A percentile compares a stretch with the other conserved stretches of the same genome.
phyloP scores from a whole-genome alignment of 2,888 invertebrate species.

The Oxyscelio sp. region DNA sequence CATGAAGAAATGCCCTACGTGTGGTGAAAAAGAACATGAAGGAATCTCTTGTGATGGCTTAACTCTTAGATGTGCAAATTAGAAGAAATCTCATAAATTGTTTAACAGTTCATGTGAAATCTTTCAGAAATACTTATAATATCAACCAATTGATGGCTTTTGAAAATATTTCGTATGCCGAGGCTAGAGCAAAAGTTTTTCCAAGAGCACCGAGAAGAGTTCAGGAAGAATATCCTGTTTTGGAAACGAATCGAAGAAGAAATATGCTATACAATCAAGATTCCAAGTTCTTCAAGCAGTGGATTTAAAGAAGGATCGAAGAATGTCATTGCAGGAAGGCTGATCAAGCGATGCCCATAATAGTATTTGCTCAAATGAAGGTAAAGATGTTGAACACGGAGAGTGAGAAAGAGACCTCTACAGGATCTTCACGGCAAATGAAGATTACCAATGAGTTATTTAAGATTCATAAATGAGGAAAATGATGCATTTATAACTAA shows the following conservation, averaged over 20 bases:
- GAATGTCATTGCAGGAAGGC: too few relatives aligned
- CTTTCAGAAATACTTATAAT: slow-evolving; percentile 6
- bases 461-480: too few relatives aligned
- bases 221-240: slow-evolving; percentile 39
- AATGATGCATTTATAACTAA: too few relatives aligned
- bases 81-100: slow-evolving; percentile 29
- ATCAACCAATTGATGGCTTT: slow-evolving; percentile 42
- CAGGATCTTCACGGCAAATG: too few relatives aligned
- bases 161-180: slow-evolving; percentile 44
- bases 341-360: too few relatives aligned
- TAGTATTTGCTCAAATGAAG: too few relatives aligned
- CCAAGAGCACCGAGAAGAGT: background rate
- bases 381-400: too few relatives aligned
- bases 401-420: too few relatives aligned
- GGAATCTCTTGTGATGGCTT: background rate
- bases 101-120: slow-evolving; percentile 7
- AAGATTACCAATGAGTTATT: too few relatives aligned
- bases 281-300: too few relatives aligned
- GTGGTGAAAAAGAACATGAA: slow-evolving; percentile 8
- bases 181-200: slow-evolving; percentile 31
- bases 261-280: too few relatives aligned
- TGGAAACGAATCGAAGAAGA: slow-evolving; percentile 6
- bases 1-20: background rate
- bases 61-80: slow-evolving; percentile 42
- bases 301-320: too few relatives aligned